Conservation (phyloP, 1,140 invertebrate genomes). For the Drosophila mayri region DNA sequence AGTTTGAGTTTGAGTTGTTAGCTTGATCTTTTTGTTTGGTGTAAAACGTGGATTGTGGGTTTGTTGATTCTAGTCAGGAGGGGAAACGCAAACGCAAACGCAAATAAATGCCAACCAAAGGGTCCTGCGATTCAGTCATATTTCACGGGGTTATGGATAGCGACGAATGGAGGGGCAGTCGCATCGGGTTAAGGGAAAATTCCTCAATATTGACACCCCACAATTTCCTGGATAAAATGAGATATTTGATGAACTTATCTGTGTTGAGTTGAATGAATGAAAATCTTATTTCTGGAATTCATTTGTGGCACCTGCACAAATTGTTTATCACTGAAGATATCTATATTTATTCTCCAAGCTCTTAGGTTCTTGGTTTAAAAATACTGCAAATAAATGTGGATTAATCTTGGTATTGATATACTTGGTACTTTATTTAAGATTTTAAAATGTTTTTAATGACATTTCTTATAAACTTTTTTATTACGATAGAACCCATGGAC, state of each 20-base stretch:
- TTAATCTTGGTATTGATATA: not conserved
- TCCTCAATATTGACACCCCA: constrained; percentile 26
- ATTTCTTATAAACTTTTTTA: not conserved
- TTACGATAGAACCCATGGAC: not conserved
- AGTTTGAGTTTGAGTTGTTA: constrained; percentile 18
- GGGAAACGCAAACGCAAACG: constrained; percentile 15
- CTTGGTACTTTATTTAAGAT: not conserved
- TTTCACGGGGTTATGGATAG: constrained; percentile 10
- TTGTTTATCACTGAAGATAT: not conserved
- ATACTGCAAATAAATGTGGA: not conserved
- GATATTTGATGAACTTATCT: constrained; percentile 14
- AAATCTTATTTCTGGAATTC: constrained; percentile 4
- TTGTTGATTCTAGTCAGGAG: constrained; percentile 31
- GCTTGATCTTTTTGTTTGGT: constrained; percentile 54
- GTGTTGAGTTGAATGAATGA: not conserved
- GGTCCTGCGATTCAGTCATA: constrained; percentile 20
- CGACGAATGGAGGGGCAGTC: not conserved
- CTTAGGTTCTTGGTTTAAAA: not conserved
- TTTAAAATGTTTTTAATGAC: not conserved
- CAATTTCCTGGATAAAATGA: constrained; percentile 19
- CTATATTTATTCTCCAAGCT: not conserved
- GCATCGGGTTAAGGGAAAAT: constrained; percentile 2
- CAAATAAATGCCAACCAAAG: constrained; percentile 24
- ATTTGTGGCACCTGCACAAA: constrained; percentile 5
- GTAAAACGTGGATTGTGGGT: constrained; percentile 16